A percentile compares a stretch with the other conserved stretches of the same genome.
Conservation (phyloP, 2,797 vertebrate species). For the Esox masquinongy region DNA sequence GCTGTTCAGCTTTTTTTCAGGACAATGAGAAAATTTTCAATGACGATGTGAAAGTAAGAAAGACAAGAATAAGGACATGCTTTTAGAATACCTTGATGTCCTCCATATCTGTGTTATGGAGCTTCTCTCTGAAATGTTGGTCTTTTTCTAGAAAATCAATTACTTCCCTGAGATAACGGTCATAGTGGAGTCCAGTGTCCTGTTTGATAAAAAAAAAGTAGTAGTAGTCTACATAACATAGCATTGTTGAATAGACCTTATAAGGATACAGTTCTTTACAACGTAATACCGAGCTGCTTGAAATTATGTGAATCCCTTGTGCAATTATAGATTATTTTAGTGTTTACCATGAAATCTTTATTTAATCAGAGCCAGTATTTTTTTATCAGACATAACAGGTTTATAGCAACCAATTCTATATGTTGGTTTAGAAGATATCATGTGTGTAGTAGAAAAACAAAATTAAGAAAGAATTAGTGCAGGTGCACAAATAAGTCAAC, state of each 20-base stretch:
- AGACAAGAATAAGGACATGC: not conserved
- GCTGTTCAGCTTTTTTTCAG: not conserved
- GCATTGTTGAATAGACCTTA: not conserved
- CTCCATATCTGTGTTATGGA: constrained; percentile 96
- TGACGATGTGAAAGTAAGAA: constrained; percentile 1
- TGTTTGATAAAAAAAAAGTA: constrained; percentile 54
- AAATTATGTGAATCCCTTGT: too few relatives aligned
- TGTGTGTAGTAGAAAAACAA: too few relatives aligned
- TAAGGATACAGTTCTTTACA: not conserved
- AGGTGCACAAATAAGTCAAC: too few relatives aligned
- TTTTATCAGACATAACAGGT: too few relatives aligned
- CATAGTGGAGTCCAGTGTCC: constrained; percentile 98
- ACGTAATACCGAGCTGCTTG: too few relatives aligned
- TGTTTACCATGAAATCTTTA: too few relatives aligned
- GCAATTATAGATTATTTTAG: too few relatives aligned
- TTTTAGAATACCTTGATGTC: constrained; percentile 88
- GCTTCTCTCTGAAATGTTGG: constrained; percentile 96
- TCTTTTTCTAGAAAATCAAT: constrained; percentile 98
- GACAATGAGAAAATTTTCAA: too few relatives aligned
- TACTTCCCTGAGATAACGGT: constrained; percentile 96
- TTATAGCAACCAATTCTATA: too few relatives aligned
- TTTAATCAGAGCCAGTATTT: too few relatives aligned
- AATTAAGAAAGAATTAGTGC: too few relatives aligned
- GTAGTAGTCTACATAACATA: not conserved
- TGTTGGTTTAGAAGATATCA: too few relatives aligned